A percentile compares a stretch with the other conserved stretches of the same genome.
Conservation (phyloP, 2,888 invertebrate species). For the Loripinus fragilis region DNA sequence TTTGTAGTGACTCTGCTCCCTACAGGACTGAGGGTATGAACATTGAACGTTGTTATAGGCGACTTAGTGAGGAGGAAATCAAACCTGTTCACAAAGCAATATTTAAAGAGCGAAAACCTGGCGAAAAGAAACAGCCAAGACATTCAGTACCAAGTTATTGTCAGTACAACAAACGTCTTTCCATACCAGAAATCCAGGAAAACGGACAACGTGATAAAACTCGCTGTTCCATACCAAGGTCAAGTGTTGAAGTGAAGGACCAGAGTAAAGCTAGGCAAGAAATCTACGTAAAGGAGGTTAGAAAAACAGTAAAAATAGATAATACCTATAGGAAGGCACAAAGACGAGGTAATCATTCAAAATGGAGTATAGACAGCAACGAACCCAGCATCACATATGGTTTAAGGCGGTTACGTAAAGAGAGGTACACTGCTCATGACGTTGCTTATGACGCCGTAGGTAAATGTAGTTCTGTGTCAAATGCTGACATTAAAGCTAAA, state of each 20-base stretch:
- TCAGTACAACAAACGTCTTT: neutral
- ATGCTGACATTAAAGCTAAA: neutral
- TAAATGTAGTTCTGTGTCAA: neutral
- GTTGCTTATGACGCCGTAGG: neutral
- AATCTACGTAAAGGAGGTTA: slow-evolving; percentile 29
- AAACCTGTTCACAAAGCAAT: slow-evolving; percentile 23
- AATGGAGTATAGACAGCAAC: neutral
- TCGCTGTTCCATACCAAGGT: neutral
- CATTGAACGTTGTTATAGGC: slow-evolving; percentile 64
- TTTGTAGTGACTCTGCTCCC: slow-evolving; percentile 75
- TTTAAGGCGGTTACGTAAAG: neutral
- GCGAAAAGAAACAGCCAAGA: neutral
- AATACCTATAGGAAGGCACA: slow-evolving; percentile 31
- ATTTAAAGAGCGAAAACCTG: neutral
- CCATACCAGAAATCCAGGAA: neutral
- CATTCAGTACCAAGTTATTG: neutral
- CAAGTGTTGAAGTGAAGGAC: neutral
- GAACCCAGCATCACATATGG: neutral
- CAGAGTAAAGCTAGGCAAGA: neutral
- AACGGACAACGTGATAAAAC: neutral
- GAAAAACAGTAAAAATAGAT: slow-evolving; percentile 54
- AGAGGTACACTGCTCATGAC: neutral
- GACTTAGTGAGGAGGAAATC: slow-evolving; percentile 43
- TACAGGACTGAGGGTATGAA: slow-evolving; percentile 70
- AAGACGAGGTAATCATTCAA: neutral